Evolutionary conservation across 2,797 vertebrate species (phyloP), one percentile per base, ranked within the genome.

Genomic region (Bradypus variegatus): DNA sequence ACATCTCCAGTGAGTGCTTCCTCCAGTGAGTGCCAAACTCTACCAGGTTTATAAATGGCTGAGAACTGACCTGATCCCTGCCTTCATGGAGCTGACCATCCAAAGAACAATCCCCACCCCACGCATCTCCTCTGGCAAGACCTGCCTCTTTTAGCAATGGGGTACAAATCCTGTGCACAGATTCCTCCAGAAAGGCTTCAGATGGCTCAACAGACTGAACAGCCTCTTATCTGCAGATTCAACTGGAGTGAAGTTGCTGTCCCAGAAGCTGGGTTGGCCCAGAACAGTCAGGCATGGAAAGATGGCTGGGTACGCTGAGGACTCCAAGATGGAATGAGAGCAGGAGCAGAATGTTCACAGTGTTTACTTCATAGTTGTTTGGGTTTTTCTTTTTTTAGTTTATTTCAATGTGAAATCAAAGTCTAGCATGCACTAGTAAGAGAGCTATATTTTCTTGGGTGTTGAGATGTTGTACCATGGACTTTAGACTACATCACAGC

Each of bases 361-460:
- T 84, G 83, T 92, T 91, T 76, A 38, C 87, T 88, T 94, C 82
- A 78, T 67, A 33, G 79, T 69, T 76, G 92, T 94, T 45, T 8
- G 4, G 41, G 41, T 45, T 45, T 58, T 65, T 15, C 69, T 60
- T 77, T 94, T 93, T 38, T 84, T 94, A 86, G 82, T n/a, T 31
- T 53, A 23, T 84, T 94, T 95, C 90, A 79, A 18, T 91, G 83
- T 91, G 67, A 88, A 85, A n/a, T 67, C 84, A 27, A 89, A 88
- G 77, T 33, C 90, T 93, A 93, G 58, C 78, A 50, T 89, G 92
- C 94, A 91, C 18, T 53, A 73, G 69, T 86, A 76, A 31, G 0
- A 15, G 84, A 94, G 89, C 91, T 96, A 91, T 80, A 2, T 93
- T 93, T 64, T 89, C 80, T 55, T 69, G 95, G 80, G 88, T 75